Evolutionary conservation across 1,140 invertebrate species (phyloP), one percentile per base, ranked within the genome.

Genomic region (Hyles vespertilio): DNA sequence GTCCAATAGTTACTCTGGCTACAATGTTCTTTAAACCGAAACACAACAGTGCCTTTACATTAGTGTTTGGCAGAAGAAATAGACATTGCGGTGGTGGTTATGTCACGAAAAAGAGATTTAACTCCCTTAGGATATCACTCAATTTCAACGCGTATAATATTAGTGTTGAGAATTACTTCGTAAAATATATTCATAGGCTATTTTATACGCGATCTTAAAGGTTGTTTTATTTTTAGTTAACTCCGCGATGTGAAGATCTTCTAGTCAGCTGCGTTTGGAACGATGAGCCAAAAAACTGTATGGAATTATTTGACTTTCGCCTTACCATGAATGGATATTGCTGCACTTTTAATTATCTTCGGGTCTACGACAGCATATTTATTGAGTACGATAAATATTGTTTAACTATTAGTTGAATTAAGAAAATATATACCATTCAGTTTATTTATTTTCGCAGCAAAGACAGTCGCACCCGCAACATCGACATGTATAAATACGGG

Each of bases 321-420:
- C 83, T 90, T n/a, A 91, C 92, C 1, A 86, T 91, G 45, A 89
- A 92, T 48, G 92, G 92, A 1, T 86, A 89, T 58, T 93, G 92
- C 60, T 93, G 92, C 69, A 90, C 90, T 8, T 92, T 92, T 62
- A 93, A 93, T 74, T 92, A 92, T 56, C 59, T 86, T 33, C 71
- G 83, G 32, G 56, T 70, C 36, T 77, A 77, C 3, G 86, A 89
- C 55, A 62, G 64, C 9, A 70, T 67, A n/a, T 84, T 87, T 62
- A 62, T 72, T 63, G 74, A 80, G 84, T 84, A 72, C 58, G 74
- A 3, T 54, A 11, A 22, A 22, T 44, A 10, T n/a, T 3, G 32
- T 3, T 34, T 51, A 51, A 50, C 22, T 8, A 34, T 32, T n/a
- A 6, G 6, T 36, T 52, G 10, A 10, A 33, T 34, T 8, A 33